phyloP scores from a whole-genome alignment of 2,888 invertebrate genomes.

The Bombyx huttoni region DNA sequence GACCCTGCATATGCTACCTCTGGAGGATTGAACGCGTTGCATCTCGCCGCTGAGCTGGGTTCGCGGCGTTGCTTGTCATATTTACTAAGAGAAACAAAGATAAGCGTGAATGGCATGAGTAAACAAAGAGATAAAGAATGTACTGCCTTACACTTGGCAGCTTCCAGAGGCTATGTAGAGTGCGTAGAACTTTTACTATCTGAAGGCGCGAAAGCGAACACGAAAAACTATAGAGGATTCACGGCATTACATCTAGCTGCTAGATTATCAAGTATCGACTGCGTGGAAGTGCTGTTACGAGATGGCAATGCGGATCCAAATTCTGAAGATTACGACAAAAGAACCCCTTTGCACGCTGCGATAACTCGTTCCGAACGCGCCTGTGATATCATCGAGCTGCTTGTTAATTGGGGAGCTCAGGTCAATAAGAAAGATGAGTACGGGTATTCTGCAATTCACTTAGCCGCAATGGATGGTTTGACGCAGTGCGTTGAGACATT shows the following conservation, averaged over 20 bases:
- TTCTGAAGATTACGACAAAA: conserved; percentile 83
- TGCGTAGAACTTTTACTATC: conserved; percentile 83
- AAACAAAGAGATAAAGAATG: conserved; percentile 81
- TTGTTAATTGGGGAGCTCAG: conserved; percentile 85
- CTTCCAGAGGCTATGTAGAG: conserved; percentile 87
- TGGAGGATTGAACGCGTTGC: conserved; percentile 83
- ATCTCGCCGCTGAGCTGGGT: conserved; percentile 85
- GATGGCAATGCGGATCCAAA: conserved; percentile 85
- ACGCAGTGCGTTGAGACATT: conserved; percentile 87
- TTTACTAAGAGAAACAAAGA: conserved; percentile 80
- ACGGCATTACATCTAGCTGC: conserved; percentile 91
- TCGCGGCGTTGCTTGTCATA: conserved; percentile 80
- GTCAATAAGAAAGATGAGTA: conserved; percentile 88
- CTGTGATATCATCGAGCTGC: conserved; percentile 83
- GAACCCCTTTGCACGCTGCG: conserved; percentile 86
- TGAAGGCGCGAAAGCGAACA: conserved; percentile 82
- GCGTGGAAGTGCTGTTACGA: conserved; percentile 81
- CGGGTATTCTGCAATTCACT: conserved; percentile 87
- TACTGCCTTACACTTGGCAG: conserved; percentile 87
- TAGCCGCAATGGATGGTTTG: conserved; percentile 87
- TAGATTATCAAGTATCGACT: conserved; percentile 83
- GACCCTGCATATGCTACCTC: conserved; percentile 82
- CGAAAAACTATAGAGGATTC: conserved; percentile 83
- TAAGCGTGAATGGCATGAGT: conserved; percentile 79
- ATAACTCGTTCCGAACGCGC: conserved; percentile 83